These are phyloP conservation scores for Euplagia quadripunctaria DNA, from an alignment of 2,888 invertebrate genomes.

Conservation along the genomic window DNA sequence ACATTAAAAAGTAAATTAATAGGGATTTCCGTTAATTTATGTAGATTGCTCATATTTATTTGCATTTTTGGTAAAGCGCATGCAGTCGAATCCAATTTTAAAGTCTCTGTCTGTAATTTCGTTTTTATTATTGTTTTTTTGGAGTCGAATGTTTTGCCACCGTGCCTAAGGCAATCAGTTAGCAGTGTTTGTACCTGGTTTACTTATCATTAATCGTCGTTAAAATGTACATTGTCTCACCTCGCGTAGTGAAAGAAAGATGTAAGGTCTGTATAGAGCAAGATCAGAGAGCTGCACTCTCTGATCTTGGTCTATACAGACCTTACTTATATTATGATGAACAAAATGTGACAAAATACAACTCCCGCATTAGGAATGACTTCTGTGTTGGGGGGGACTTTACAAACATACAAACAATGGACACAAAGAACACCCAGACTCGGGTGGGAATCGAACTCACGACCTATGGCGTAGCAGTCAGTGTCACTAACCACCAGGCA, in stretches of 20 bases:
- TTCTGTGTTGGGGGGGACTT: too few species aligned
- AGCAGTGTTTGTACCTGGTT: background rate
- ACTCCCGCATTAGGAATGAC: too few species aligned
- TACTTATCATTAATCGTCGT: background rate
- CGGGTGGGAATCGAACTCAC: too few species aligned
- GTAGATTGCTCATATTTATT: background rate
- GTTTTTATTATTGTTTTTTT: background rate
- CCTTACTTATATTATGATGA: too few species aligned
- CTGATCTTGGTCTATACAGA: too few species aligned
- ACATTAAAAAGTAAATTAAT: background rate
- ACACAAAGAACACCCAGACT: too few species aligned
- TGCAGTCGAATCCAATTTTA: background rate
- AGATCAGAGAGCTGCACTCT: too few species aligned
- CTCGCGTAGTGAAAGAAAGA: background rate
- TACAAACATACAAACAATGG: too few species aligned
- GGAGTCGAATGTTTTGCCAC: background rate
- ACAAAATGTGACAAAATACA: too few species aligned
- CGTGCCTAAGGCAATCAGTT: background rate
- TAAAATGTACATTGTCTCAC: background rate
- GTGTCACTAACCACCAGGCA: too few species aligned
- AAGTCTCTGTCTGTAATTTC: background rate
- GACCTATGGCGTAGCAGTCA: too few species aligned
- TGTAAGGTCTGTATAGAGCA: too few species aligned
- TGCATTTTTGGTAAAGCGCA: background rate
- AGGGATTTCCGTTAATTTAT: background rate